phyloP scores from a whole-genome alignment of 1,140 invertebrate species.

The Oryzaephilus surinamensis region DNA sequence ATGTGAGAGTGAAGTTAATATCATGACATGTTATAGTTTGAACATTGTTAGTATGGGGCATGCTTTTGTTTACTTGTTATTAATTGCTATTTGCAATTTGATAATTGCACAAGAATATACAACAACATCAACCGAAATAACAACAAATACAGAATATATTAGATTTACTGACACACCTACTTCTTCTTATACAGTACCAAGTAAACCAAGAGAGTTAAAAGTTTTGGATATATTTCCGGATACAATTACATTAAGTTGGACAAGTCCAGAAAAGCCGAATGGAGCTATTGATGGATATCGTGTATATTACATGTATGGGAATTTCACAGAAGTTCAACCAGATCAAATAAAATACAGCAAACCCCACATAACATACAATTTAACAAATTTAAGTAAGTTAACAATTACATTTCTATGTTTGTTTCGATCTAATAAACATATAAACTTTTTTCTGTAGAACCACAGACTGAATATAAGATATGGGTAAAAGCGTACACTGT shows the following conservation, averaged over 20 bases:
- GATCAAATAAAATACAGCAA: constrained; percentile 40
- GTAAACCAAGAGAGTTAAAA: constrained; percentile 69
- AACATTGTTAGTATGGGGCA: too few relatives aligned
- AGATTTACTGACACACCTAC: constrained; percentile 25
- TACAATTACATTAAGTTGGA: constrained; percentile 70
- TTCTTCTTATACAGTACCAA: constrained; percentile 48
- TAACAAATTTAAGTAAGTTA: constrained; percentile 53
- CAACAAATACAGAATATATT: too few relatives aligned
- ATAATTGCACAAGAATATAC: too few relatives aligned
- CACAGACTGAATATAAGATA: constrained; percentile 74
- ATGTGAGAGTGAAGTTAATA: too few relatives aligned
- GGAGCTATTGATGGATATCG: constrained; percentile 59
- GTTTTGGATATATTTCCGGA: constrained; percentile 61
- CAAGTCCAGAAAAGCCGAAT: constrained; percentile 60
- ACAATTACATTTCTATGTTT: not conserved
- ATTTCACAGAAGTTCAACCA: constrained; percentile 52
- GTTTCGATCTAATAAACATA: constrained; percentile 6
- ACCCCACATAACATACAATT: constrained; percentile 41
- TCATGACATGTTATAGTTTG: too few relatives aligned
- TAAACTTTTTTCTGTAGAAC: constrained; percentile 45
- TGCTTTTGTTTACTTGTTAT: too few relatives aligned
- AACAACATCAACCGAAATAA: too few relatives aligned
- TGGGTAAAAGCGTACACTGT: constrained; percentile 70
- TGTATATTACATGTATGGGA: constrained; percentile 57
- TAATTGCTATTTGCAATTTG: too few relatives aligned